Evolutionary conservation across 2,113 vertebrate species (phyloP).

Genomic region (Taxidea taxus): DNA sequence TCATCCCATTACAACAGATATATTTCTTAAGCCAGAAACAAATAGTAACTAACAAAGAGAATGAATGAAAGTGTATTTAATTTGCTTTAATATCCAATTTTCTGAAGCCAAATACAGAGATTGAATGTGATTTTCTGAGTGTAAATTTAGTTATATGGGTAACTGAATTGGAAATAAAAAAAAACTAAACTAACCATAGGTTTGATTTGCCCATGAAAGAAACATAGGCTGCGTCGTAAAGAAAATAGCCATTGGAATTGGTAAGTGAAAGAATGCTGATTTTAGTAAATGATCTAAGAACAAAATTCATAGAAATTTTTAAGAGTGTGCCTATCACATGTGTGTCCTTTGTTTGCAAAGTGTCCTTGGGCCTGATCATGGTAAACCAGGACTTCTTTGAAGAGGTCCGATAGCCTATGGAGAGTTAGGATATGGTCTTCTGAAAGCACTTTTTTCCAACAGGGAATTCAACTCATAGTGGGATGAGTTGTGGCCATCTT

Average conservation of each 20-base stretch:
- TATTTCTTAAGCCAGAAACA: not conserved
- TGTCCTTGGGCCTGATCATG: not conserved
- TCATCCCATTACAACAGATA: not conserved
- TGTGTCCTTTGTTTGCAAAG: not conserved
- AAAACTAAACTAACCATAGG: not conserved
- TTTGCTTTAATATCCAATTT: not conserved
- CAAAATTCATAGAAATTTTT: not conserved
- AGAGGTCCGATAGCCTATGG: not conserved
- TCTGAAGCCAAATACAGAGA: not conserved
- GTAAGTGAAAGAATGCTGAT: not conserved
- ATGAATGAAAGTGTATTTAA: not conserved
- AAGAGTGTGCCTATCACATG: not conserved
- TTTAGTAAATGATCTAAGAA: not conserved
- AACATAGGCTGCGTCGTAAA: not conserved
- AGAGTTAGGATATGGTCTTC: not conserved
- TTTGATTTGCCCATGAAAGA: not conserved
- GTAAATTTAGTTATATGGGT: not conserved
- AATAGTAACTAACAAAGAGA: not conserved
- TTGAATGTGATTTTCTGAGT: not conserved
- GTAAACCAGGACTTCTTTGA: not conserved
- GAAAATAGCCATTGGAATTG: not conserved
- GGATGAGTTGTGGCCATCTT: not conserved
- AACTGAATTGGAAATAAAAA: not conserved
- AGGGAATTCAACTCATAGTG: not conserved
- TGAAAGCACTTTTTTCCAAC: not conserved